Evolutionary conservation across 2,797 vertebrate species (phyloP).

Genomic region (Muscicapa striata): DNA sequence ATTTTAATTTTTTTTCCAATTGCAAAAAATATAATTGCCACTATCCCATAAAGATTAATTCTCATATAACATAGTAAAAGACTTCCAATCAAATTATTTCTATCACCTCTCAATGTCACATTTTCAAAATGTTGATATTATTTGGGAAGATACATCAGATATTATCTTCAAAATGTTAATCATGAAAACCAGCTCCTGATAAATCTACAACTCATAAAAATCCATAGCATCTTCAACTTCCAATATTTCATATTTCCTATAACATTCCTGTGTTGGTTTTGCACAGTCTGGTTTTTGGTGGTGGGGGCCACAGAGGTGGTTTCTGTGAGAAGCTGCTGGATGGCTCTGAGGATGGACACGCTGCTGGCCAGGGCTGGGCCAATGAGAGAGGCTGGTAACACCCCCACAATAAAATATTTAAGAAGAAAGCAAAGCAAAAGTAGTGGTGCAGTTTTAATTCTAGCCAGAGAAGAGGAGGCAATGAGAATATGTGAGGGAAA

Average conservation of each 20-base stretch:
- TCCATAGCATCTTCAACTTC: background rate
- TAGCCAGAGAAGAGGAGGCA: background rate
- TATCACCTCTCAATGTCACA: background rate
- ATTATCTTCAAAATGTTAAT: background rate
- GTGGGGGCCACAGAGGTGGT: fast-evolving
- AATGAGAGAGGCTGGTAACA: fast-evolving
- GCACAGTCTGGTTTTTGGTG: fast-evolving
- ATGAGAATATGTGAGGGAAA: background rate
- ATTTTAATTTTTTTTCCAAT: background rate
- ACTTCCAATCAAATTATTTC: background rate
- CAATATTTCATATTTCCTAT: background rate
- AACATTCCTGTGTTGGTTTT: background rate
- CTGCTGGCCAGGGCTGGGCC: background rate
- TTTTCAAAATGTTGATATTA: background rate
- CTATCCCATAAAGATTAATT: background rate
- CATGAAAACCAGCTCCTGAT: background rate
- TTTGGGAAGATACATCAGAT: background rate
- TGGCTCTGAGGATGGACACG: no score
- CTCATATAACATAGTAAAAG: background rate
- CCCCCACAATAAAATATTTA: background rate
- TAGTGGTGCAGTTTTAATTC: background rate
- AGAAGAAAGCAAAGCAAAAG: background rate
- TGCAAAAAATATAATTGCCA: background rate
- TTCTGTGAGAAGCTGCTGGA: background rate
- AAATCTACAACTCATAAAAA: background rate